Percentiles rank a stretch among this genome's conserved stretches.
These are phyloP conservation scores for Calliopum simillimum DNA, from an alignment of 2,888 invertebrate genomes.

Conservation along the genomic window DNA sequence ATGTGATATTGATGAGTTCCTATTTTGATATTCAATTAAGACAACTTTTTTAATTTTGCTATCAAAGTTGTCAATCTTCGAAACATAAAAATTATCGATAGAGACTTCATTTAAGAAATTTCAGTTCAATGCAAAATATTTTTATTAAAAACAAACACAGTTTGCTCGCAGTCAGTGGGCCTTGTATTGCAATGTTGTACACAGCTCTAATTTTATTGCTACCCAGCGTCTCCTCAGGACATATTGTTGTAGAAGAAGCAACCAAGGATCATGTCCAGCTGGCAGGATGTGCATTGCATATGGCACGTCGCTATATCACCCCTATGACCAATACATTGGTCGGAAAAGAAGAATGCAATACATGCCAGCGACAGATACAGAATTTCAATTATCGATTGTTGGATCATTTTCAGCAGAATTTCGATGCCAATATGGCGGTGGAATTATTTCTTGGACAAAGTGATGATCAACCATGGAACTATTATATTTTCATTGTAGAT, in stretches of 20 bases:
- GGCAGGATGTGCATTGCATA: conserved; percentile 42
- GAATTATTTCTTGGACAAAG: conserved; percentile 48
- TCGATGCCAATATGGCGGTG: conserved; percentile 46
- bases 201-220: not conserved
- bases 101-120: too few relatives aligned
- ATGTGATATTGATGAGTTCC: too few relatives aligned
- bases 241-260: not conserved
- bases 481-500: conserved; percentile 56
- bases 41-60: too few relatives aligned
- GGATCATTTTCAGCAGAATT: conserved; percentile 45
- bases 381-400: conserved; percentile 48
- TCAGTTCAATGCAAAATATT: too few relatives aligned
- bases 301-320: conserved; percentile 49
- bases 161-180: conserved; percentile 24
- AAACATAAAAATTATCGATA: too few relatives aligned
- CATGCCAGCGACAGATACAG: not conserved
- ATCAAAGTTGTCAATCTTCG: too few relatives aligned
- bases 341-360: conserved; percentile 47
- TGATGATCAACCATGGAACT: conserved; percentile 46
- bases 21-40: too few relatives aligned
- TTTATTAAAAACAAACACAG: too few relatives aligned
- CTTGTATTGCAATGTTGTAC: conserved; percentile 45
- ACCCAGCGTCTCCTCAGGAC: not conserved
- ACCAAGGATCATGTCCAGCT: conserved; percentile 27
- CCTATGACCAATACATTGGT: conserved; percentile 49